Evolutionary conservation across 2,888 invertebrate species (phyloP).

Genomic region (Bimastos eiseni): DNA sequence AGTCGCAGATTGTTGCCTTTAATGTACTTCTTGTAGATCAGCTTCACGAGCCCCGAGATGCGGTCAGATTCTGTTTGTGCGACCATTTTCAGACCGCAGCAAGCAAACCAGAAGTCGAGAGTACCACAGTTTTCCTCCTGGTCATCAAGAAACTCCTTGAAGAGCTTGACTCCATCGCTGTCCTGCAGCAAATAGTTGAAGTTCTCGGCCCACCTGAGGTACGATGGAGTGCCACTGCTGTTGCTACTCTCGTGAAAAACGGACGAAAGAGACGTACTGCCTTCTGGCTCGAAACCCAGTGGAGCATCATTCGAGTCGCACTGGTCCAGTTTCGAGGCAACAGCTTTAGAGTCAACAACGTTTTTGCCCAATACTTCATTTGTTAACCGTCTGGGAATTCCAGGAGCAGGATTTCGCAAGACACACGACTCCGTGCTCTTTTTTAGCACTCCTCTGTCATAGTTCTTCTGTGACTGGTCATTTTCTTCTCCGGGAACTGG

Average conservation of each 20-base stretch:
- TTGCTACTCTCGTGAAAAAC: conserved; percentile 58
- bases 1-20: conserved; percentile 71
- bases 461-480: conserved; percentile 58
- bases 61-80: conserved; percentile 68
- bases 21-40: conserved; percentile 66
- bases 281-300: conserved; percentile 68
- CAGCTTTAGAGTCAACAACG: conserved; percentile 21
- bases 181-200: conserved; percentile 83
- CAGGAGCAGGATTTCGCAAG: conserved; percentile 48
- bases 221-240: conserved; percentile 68
- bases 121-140: conserved; percentile 47
- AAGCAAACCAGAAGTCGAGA: conserved; percentile 81
- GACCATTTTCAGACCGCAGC: conserved; percentile 57
- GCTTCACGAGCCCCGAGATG: conserved; percentile 74
- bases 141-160: conserved; percentile 67
- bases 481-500: conserved; percentile 61
- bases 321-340: conserved; percentile 48
- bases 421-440: conserved; percentile 56
- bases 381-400: conserved; percentile 58
- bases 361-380: background rate
- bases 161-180: conserved; percentile 84
- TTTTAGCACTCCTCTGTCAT: conserved; percentile 56
- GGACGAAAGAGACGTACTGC: conserved; percentile 64
- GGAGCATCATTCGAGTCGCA: conserved; percentile 59
- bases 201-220: conserved; percentile 85